These are phyloP conservation scores for Temnothorax ravouxi DNA, from an alignment of 2,888 invertebrate species.

Conservation along the genomic window DNA sequence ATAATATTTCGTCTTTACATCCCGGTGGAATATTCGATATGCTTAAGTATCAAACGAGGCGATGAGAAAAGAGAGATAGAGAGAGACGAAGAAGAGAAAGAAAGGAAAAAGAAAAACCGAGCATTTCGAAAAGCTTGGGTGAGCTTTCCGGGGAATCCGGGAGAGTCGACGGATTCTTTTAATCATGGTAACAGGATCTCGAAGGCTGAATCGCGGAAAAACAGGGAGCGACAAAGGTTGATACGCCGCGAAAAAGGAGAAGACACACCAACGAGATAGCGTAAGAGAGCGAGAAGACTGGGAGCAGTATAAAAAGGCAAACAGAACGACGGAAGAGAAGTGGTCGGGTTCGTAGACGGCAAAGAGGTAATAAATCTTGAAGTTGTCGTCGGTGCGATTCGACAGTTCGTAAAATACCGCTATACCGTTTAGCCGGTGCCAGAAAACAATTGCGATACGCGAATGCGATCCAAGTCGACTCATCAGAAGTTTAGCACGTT, in stretches of 20 bases:
- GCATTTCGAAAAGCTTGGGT: slow-evolving; percentile 23
- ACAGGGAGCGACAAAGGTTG: slow-evolving; percentile 45
- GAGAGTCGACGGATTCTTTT: slow-evolving; percentile 54
- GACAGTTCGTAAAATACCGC: slow-evolving; percentile 67
- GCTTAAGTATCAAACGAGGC: slow-evolving; percentile 20
- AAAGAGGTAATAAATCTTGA: slow-evolving; percentile 70
- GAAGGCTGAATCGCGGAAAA: slow-evolving; percentile 55
- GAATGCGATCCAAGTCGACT: background rate
- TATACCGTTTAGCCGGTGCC: slow-evolving; percentile 46
- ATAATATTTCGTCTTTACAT: slow-evolving; percentile 47
- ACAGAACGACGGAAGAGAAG: slow-evolving; percentile 50
- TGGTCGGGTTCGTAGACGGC: slow-evolving; percentile 51
- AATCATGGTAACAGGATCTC: slow-evolving; percentile 57
- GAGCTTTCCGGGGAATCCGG: slow-evolving; percentile 38
- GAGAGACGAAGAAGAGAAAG: background rate
- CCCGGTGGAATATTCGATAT: slow-evolving; percentile 37
- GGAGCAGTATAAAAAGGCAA: slow-evolving; percentile 37
- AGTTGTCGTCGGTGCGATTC: slow-evolving; percentile 69
- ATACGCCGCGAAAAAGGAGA: slow-evolving; percentile 35
- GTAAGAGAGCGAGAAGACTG: slow-evolving; percentile 23
- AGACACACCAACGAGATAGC: slow-evolving; percentile 14
- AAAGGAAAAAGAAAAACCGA: slow-evolving; percentile 15
- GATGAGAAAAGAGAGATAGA: slow-evolving; percentile 20
- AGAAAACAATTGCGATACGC: slow-evolving; percentile 45
- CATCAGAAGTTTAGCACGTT: background rate